Evolutionary conservation across 2,113 vertebrate species (phyloP).

Genomic region (Prionailurus bengalensis): DNA sequence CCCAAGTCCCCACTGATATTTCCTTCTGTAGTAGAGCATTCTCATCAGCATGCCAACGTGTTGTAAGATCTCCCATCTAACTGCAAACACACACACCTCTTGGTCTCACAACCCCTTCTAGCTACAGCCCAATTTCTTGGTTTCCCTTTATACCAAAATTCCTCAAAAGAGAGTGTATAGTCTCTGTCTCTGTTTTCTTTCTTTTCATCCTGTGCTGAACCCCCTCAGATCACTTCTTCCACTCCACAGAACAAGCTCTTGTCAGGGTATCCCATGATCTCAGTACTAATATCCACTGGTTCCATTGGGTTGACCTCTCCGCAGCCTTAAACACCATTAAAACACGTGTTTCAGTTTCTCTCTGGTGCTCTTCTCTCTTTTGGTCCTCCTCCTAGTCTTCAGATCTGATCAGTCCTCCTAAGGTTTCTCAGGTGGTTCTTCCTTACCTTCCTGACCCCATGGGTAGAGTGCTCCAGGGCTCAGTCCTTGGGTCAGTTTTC

Average conservation of each 20-base stretch:
- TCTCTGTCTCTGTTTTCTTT: background rate
- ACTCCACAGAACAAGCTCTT: background rate
- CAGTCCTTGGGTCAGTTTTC: background rate
- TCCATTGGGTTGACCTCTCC: background rate
- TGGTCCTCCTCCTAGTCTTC: background rate
- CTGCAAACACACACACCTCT: background rate
- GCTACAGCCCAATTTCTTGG: background rate
- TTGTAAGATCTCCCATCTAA: background rate
- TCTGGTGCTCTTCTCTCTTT: background rate
- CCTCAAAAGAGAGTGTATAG: background rate
- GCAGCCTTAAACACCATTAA: accelerated
- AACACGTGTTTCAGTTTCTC: background rate
- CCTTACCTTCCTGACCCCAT: background rate
- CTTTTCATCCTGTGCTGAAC: background rate
- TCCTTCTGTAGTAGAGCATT: background rate
- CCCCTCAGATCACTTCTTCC: background rate
- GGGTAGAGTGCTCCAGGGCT: background rate
- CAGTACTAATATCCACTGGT: background rate
- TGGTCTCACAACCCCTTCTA: background rate
- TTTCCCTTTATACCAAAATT: background rate
- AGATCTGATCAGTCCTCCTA: background rate
- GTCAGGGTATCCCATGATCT: background rate
- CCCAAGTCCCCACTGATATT: background rate
- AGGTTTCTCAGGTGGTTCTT: background rate
- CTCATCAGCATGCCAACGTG: background rate